Evolutionary conservation across 2,888 invertebrate genomes (phyloP).

Genomic region (Malthinus seriepunctatus): DNA sequence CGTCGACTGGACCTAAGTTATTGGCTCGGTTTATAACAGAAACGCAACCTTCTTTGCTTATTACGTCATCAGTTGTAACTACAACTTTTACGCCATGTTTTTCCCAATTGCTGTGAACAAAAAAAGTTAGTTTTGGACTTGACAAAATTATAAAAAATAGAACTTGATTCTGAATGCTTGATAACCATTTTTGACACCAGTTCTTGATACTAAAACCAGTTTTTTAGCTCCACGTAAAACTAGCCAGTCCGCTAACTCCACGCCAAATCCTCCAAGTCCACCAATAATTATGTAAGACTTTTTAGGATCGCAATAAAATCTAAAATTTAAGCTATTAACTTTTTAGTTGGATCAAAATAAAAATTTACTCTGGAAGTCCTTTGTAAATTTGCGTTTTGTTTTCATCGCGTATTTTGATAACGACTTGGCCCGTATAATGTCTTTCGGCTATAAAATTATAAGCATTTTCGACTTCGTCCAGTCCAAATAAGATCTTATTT

Average conservation of each 20-base stretch:
- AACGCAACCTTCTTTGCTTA: conserved; percentile 69
- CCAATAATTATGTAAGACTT: conserved; percentile 68
- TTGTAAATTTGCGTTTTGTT: not conserved
- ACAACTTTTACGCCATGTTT: conserved; percentile 69
- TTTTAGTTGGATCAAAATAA: not conserved
- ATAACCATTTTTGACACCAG: conserved; percentile 79
- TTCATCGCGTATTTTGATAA: conserved; percentile 51
- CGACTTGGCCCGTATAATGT: conserved; percentile 79
- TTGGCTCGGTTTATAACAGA: conserved; percentile 66
- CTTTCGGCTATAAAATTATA: conserved; percentile 67
- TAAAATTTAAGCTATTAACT: conserved; percentile 35
- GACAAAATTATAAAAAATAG: conserved; percentile 18
- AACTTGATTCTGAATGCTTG: conserved; percentile 73
- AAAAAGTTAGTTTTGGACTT: no score
- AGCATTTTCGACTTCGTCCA: conserved; percentile 69
- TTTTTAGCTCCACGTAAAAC: conserved; percentile 78
- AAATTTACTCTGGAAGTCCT: not conserved
- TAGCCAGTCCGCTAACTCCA: conserved; percentile 86
- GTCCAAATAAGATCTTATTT: conserved; percentile 64
- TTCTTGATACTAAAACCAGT: conserved; percentile 77
- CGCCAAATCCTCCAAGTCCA: conserved; percentile 88
- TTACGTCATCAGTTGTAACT: conserved; percentile 73
- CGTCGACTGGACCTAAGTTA: conserved; percentile 71
- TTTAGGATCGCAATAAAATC: conserved; percentile 59
- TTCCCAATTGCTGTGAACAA: conserved; percentile 64